Evolutionary conservation across 92 coral and sea anemone species (phyloP), one percentile per base, ranked within the genome.

Genomic region (Anthopleura xanthogrammica): DNA sequence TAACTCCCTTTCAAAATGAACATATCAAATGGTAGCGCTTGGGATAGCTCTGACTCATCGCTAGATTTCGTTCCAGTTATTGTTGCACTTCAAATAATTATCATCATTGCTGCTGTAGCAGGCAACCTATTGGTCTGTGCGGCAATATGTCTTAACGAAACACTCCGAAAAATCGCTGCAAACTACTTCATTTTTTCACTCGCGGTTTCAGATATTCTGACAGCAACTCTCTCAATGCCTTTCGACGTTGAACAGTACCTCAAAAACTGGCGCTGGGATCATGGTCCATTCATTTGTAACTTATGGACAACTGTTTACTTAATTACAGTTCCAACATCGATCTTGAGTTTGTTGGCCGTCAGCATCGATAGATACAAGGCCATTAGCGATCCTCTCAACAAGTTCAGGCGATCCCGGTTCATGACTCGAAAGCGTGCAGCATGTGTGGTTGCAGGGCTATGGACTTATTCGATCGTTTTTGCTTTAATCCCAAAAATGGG

Each of bases 361-460:
- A 97, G 98, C 85, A 85, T 89, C 11, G 99, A 94, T 54, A 90
- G 99, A 39, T 97, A 95, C 84, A 94, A 97, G 76, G 94, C 93
- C 77, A 92, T 97, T 10, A 87, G 91, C 62, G 94, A 91, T 43
- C 99, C 99, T 1, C 85, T 97, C 41, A 91, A 85, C 41, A 89
- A 93, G 22, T 97, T 85, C 83, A 84, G 97, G 62, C 85, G 90
- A 41, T 81, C 93, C 5, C 89, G 94, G 20, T 90, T 90, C 17
- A 90, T 93, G 85, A 88, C 98, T 1, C 88, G 94, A 29, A 89
- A 93, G 48, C 87, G 95, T 10, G 98, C 99, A 2, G 56, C 87
- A 6, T 40, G 75, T 36, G 92, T 91, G 1, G 92, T 94, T 11
- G 83, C 87, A 20, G 77, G 90, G n/a, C 81, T 97, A 4, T 97